Base-by-base conservation (phyloP, 2,888 invertebrate genomes). In the Drosophila anomelani region DNA sequence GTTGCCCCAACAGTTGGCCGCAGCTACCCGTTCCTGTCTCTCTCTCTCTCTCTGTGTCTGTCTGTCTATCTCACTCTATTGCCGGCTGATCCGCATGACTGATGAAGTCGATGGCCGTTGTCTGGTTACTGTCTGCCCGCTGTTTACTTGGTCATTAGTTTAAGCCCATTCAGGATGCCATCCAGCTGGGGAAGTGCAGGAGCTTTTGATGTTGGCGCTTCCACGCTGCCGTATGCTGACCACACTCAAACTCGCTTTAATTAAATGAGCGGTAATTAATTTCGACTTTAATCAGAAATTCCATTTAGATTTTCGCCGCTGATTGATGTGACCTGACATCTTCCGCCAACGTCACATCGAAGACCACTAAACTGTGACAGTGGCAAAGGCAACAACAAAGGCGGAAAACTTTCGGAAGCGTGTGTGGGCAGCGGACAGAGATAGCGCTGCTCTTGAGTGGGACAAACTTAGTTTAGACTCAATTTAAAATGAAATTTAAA, bases 181-280 rank as follows among this genome's bases (percentile, higher is more conserved):
- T 76, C 56, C 78, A 63, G 60, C 63, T 68, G 62, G 49, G 44
- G 49, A 20, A 56, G 55, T 51, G 56, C 74, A 80, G 77, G 62
- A 70, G 75, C 77, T 74, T 74, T 75, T 75, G 75, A 81, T 77
- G 67, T 76, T 56, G 53, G 59, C 66, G 72, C 67, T 59, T 46
- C 39, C 51, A 23, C 53, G 38, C 36, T n/a, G 9, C 47, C 43
- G 20, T 20, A 10, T 36, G 44, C 38, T 54, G 60, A 59, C 78
- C 81, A 88, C 88, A 88, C 85, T 90, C 85, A 89, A 91, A 85
- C 90, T 88, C 87, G 90, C 89, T 90, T 92, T 91, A 92, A 92
- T 92, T 91, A 92, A 92, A 92, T 90, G 91, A 90, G 90, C 71
- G 84, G 85, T 89, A 92, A 92, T 92, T 92, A 92, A 92, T 92